A percentile compares a stretch with the other conserved stretches of the same genome.
Conservation (phyloP, 1,140 invertebrate genomes). For the Heterodera carotae region DNA sequence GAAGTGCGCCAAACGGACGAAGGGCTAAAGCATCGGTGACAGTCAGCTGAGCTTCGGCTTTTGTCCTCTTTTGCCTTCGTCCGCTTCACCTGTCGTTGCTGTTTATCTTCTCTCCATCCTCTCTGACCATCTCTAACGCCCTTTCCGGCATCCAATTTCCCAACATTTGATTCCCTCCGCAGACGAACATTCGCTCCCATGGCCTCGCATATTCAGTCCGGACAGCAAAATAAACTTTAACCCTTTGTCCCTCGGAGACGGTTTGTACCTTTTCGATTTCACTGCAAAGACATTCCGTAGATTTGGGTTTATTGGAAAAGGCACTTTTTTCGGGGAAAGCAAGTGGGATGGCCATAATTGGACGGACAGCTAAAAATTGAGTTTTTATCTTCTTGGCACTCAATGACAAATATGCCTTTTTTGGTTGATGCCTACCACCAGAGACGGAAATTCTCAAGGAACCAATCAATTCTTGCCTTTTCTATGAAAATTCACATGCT, state of each 20-base stretch:
- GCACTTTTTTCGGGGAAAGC: background rate
- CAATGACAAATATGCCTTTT: background rate
- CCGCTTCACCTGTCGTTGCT: background rate
- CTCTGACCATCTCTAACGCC: conserved; percentile 6
- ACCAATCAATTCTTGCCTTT: too few relatives aligned
- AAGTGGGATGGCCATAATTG: background rate
- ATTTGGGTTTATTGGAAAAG: background rate
- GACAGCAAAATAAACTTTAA: background rate
- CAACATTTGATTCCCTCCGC: background rate
- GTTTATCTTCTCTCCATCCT: background rate
- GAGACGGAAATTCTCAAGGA: too few relatives aligned
- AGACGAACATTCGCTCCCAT: conserved; percentile 17
- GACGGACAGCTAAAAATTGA: background rate
- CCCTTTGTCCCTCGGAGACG: background rate
- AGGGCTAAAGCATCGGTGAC: background rate
- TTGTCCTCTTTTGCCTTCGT: background rate
- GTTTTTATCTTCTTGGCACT: too few relatives aligned
- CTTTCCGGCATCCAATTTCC: background rate
- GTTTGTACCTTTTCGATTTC: background rate
- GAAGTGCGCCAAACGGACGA: background rate
- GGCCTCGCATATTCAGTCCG: background rate
- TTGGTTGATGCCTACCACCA: too few relatives aligned
- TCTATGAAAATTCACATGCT: too few relatives aligned
- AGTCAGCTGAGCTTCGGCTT: too few relatives aligned
- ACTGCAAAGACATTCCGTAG: background rate